A percentile compares a stretch with the other conserved stretches of the same genome.
Conservation (phyloP, 2,888 invertebrate genomes). For the Rutpela maculata region DNA sequence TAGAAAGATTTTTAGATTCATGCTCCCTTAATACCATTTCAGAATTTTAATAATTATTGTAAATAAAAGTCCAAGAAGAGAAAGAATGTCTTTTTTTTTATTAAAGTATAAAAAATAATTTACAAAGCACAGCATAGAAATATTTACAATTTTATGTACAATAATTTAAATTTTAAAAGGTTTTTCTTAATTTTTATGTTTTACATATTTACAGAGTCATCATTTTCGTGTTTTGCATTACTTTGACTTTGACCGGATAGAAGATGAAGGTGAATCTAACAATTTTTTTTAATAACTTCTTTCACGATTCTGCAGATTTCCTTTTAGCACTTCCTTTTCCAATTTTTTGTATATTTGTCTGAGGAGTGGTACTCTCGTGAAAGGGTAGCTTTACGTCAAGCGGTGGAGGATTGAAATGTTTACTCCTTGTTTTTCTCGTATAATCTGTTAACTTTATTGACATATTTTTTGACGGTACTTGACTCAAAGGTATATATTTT, state of each 20-base stretch:
- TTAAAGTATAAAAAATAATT: slow-evolving; percentile 38
- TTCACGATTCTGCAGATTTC: not conserved
- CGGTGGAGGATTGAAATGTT: slow-evolving; percentile 39
- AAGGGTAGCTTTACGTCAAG: not conserved
- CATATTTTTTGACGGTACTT: slow-evolving; percentile 17
- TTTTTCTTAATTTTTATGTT: not conserved
- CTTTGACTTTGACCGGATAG: no score
- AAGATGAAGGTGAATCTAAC: no score
- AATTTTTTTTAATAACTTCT: not conserved
- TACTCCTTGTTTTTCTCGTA: slow-evolving; percentile 45
- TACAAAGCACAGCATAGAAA: slow-evolving; percentile 16
- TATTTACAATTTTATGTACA: slow-evolving; percentile 45
- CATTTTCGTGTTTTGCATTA: no score
- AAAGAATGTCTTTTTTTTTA: slow-evolving; percentile 22
- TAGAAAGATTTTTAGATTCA: slow-evolving; percentile 73
- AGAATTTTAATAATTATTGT: slow-evolving; percentile 45
- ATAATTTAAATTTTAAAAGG: not conserved
- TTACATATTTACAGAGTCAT: not conserved
- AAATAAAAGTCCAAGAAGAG: slow-evolving; percentile 40
- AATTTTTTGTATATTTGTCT: slow-evolving; percentile 49
- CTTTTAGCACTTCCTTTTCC: slow-evolving; percentile 14
- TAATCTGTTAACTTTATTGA: slow-evolving; percentile 20
- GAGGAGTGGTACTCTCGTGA: slow-evolving; percentile 24
- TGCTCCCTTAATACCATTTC: slow-evolving; percentile 60
- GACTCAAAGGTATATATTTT: slow-evolving; percentile 48